Evolutionary conservation across 2,797 vertebrate genomes (phyloP).

Genomic region (Myotis daubentonii): DNA sequence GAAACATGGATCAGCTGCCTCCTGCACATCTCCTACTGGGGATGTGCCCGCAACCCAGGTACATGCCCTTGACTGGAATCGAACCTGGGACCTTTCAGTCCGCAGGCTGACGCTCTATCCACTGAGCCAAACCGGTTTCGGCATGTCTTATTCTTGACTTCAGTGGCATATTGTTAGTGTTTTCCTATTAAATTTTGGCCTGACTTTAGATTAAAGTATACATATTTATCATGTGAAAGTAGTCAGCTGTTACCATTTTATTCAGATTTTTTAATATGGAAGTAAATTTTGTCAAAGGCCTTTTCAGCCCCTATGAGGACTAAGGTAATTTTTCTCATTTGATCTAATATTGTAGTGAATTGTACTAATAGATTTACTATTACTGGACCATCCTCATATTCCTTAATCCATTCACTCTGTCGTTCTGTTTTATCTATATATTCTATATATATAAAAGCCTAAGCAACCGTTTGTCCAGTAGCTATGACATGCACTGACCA

Average conservation of each 20-base stretch:
- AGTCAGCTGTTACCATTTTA: not conserved
- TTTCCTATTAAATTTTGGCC: not conserved
- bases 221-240: not conserved
- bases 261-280: not conserved
- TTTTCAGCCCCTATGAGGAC: not conserved
- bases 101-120: too few species aligned
- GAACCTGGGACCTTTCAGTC: too few species aligned
- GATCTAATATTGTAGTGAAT: not conserved
- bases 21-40: too few species aligned
- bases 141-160: slow-evolving; percentile 30
- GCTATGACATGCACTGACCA: too few species aligned
- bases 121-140: too few species aligned
- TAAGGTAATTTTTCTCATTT: slow-evolving; percentile 1
- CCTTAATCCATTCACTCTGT: not conserved
- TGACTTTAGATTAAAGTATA: not conserved
- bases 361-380: not conserved
- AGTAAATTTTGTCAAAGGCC: not conserved
- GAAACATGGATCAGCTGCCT: too few species aligned
- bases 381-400: not conserved
- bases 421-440: not conserved
- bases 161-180: not conserved
- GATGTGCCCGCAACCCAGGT: too few species aligned
- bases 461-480: too few species aligned
- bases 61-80: too few species aligned
- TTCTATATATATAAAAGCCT: too few species aligned